phyloP scores from a whole-genome alignment of 2,888 invertebrate genomes.

The Callyntrura guangdongensis region DNA sequence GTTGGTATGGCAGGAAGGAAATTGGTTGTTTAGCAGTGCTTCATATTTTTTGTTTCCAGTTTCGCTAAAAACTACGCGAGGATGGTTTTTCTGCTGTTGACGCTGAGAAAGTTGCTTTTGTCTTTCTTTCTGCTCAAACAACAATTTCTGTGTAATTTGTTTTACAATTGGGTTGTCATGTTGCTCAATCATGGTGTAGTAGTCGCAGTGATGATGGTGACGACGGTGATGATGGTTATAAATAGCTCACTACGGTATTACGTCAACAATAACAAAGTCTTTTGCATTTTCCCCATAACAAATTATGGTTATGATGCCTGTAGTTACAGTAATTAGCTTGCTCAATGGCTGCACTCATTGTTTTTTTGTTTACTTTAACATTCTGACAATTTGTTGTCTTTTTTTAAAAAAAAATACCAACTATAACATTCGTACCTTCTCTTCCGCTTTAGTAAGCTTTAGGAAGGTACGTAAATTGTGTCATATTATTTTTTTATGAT shows the following conservation, averaged over 20 bases:
- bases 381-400: no score
- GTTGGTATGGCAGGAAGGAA: conserved; percentile 1
- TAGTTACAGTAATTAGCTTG: neutral
- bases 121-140: neutral
- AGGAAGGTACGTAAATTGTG: no score
- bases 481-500: no score
- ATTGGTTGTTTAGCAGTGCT: conserved; percentile 2
- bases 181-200: neutral
- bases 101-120: conserved; percentile 14
- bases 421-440: no score
- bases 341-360: neutral
- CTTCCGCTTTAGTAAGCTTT: no score
- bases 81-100: neutral
- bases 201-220: no score
- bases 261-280: neutral
- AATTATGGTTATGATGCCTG: neutral
- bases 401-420: no score
- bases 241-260: neutral
- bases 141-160: neutral
- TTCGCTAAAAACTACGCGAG: no score
- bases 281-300: neutral
- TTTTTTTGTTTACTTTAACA: no score
- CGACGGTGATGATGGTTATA: neutral
- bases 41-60: neutral
- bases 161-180: conserved; percentile 15